Percentiles rank a stretch among this genome's conserved stretches.
phyloP scores from a whole-genome alignment of 37 sponge, comb jelly and placozoan genomes.

The Chondrilla cf. caribensis region DNA sequence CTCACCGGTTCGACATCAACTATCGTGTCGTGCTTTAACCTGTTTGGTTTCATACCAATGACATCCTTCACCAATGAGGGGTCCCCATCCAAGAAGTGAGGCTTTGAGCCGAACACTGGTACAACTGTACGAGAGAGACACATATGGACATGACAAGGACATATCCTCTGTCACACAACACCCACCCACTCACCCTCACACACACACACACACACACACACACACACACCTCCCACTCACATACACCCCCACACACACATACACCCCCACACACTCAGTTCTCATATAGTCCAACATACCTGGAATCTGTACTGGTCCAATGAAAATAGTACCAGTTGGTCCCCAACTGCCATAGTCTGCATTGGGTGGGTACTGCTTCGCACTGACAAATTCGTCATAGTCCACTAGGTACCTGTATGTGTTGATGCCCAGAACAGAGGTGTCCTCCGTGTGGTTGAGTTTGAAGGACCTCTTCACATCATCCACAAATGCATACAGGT shows the following conservation, averaged over 20 bases:
- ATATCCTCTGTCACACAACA: not conserved
- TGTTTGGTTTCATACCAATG: conserved; percentile 32
- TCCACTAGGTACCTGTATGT: conserved; percentile 51
- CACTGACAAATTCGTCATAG: conserved; percentile 42
- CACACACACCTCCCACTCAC: conserved; percentile 14
- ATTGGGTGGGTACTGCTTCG: conserved; percentile 40
- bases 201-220: conserved; percentile 13
- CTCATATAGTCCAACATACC: not conserved
- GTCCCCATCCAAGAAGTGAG: conserved; percentile 81
- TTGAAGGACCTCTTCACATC: conserved; percentile 70
- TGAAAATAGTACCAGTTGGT: conserved; percentile 67
- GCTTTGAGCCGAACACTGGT: conserved; percentile 79
- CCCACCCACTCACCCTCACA: too few relatives aligned
- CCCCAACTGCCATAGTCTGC: conserved; percentile 56
- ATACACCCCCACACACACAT: conserved; percentile 9
- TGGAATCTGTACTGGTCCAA: conserved; percentile 39
- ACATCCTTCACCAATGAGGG: conserved; percentile 40
- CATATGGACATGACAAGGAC: too few relatives aligned
- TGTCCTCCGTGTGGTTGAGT: conserved; percentile 30
- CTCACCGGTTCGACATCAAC: conserved; percentile 69
- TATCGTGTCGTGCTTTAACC: conserved; percentile 39
- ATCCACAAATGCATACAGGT: conserved; percentile 61
- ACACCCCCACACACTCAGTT: not conserved
- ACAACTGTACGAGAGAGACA: conserved; percentile 27
- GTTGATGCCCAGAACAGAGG: conserved; percentile 39